phyloP scores from a whole-genome alignment of 2,888 invertebrate genomes.

The Polia nebulosa region DNA sequence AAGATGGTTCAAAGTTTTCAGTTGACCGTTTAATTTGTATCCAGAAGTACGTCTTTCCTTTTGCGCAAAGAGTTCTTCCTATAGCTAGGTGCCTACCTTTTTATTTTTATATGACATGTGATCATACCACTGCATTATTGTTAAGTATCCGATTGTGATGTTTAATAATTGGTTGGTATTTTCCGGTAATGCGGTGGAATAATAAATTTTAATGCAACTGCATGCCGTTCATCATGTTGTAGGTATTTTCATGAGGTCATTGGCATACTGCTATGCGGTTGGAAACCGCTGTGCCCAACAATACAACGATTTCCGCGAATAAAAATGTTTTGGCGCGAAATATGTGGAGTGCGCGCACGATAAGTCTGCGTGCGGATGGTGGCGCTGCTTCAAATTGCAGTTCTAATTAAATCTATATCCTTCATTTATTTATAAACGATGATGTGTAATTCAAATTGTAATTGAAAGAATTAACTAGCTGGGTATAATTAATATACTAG shows the following conservation, averaged over 20 bases:
- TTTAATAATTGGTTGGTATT: constrained; percentile 43
- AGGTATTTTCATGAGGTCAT: constrained; percentile 66
- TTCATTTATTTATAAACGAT: too few relatives aligned
- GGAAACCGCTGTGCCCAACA: constrained; percentile 38
- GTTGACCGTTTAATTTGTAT: constrained; percentile 6
- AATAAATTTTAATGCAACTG: constrained; percentile 58
- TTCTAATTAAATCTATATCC: too few relatives aligned
- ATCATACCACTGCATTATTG: constrained; percentile 29
- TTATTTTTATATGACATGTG: neutral
- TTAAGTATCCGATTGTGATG: constrained; percentile 25
- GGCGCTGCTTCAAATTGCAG: too few relatives aligned
- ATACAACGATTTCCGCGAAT: constrained; percentile 54
- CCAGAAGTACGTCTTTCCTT: neutral
- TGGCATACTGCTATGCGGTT: constrained; percentile 68
- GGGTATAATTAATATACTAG: too few relatives aligned
- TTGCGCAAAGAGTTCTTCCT: constrained; percentile 13
- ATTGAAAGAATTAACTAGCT: too few relatives aligned
- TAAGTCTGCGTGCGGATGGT: too few relatives aligned
- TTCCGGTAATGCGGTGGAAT: constrained; percentile 42
- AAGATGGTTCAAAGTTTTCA: constrained; percentile 19
- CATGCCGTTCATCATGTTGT: constrained; percentile 40
- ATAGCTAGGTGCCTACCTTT: neutral
- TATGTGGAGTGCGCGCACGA: too few relatives aligned
- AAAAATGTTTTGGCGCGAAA: constrained; percentile 54
- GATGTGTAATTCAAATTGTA: too few relatives aligned